Base-by-base conservation (phyloP, 2,888 invertebrate species). In the Chamaedrilus cognettii region DNA sequence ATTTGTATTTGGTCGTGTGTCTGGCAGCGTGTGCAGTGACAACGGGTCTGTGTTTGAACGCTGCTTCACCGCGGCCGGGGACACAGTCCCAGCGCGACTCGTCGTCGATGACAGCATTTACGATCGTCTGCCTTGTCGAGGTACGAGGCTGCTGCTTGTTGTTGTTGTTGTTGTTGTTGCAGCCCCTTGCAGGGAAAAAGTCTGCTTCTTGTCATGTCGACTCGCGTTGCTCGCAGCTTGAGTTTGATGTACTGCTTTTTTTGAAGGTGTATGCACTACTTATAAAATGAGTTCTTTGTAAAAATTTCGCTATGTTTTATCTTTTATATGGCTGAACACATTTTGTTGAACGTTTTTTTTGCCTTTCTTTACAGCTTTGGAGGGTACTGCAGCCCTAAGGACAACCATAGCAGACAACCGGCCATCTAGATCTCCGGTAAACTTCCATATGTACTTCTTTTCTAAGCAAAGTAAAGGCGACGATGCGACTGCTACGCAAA, bases 91-190 rank as follows among this genome's bases (percentile, higher is more conserved):
- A 7, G 26, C 7, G 26, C 15, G 7, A 19, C 7, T 23, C 15
- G 28, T 15, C 26, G 55, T 19, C 26, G 5, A 19, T 7, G 55
- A 52, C 15, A 52, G 28, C 26, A 7, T 52, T 7, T 52, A 52
- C 55, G 55, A 52, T 52, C 11, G 26, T 19, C 55, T 42, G 42
- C n/a, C n/a, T n/a, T n/a, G n/a, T n/a, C n/a, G n/a, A n/a, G n/a
- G n/a, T n/a, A n/a, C n/a, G n/a, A n/a, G n/a, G n/a, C n/a, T n/a
- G n/a, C n/a, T n/a, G n/a, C n/a, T n/a, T n/a, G n/a, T n/a, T n/a
- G n/a, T n/a, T n/a, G n/a, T n/a, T n/a, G n/a, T n/a, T n/a, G n/a
- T n/a, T n/a, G n/a, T n/a, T n/a, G n/a, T n/a, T n/a, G n/a, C n/a
- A n/a, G n/a, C n/a, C n/a, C n/a, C n/a, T n/a, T n/a, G n/a, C n/a